Percentiles rank a stretch among this genome's conserved stretches.
These are phyloP conservation scores for Candoia aspera DNA, from an alignment of 2,113 vertebrate species.

Conservation along the genomic window DNA sequence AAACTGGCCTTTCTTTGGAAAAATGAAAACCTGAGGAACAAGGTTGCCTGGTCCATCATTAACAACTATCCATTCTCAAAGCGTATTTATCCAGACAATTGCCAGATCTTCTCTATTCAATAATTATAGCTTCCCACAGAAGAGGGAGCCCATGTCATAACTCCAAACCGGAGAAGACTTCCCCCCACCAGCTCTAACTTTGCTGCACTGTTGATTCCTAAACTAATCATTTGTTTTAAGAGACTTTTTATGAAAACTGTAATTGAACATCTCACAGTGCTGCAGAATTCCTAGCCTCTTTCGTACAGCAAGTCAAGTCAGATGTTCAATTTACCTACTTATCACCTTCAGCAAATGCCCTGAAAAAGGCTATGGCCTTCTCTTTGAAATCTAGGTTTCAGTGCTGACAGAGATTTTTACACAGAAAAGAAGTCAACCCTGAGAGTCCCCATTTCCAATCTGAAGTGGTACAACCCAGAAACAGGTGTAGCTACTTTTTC, in stretches of 20 bases:
- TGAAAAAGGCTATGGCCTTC: neutral
- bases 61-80: neutral
- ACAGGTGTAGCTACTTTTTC: neutral
- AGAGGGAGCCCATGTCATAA: conserved; percentile 70
- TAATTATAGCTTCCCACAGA: conserved; percentile 61
- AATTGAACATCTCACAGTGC: conserved; percentile 38
- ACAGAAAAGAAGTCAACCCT: neutral
- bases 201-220: conserved; percentile 26
- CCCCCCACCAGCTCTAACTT: neutral
- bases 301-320: neutral
- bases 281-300: conserved; percentile 32
- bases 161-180: conserved; percentile 32
- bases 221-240: conserved; percentile 57
- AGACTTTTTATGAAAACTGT: conserved; percentile 53
- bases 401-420: neutral
- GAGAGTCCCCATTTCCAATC: neutral
- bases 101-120: accelerated
- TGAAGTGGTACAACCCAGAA: neutral
- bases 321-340: neutral
- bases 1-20: neutral
- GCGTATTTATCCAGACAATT: neutral
- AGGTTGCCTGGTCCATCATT: neutral
- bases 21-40: neutral
- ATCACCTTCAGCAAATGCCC: neutral
- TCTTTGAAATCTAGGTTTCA: neutral